Evolutionary conservation across 2,797 vertebrate species (phyloP).

Genomic region (Phalanger gymnotis): DNA sequence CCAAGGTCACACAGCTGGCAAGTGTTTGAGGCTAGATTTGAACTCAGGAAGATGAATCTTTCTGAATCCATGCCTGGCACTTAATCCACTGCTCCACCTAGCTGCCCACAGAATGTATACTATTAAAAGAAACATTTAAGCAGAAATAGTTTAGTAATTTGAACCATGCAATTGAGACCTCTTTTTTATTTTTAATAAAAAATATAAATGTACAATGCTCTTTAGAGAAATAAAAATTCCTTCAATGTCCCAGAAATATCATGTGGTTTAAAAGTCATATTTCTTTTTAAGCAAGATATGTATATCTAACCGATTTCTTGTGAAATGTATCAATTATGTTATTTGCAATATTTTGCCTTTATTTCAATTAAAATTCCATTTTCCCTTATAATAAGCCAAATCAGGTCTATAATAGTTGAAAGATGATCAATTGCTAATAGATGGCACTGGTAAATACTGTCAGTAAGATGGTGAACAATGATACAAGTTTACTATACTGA

Average conservation of each 20-base stretch:
- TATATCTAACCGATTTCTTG: constrained; percentile 65
- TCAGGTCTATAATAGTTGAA: constrained; percentile 57
- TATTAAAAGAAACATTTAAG: neutral
- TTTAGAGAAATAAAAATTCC: constrained; percentile 67
- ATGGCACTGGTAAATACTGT: constrained; percentile 47
- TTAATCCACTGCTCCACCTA: neutral
- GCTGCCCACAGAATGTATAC: neutral
- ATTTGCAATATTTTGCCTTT: constrained; percentile 54
- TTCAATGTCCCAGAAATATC: constrained; percentile 64
- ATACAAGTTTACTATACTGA: constrained; percentile 40
- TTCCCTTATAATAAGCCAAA: constrained; percentile 64
- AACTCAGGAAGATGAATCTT: neutral
- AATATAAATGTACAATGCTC: constrained; percentile 67
- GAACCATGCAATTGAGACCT: constrained; percentile 57
- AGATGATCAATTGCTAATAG: constrained; percentile 45
- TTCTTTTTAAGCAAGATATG: constrained; percentile 64
- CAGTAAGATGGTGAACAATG: constrained; percentile 36
- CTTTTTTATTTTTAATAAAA: constrained; percentile 74
- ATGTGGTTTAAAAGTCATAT: constrained; percentile 60
- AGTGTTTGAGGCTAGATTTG: constrained; percentile 1
- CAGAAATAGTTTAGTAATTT: neutral
- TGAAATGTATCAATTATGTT: constrained; percentile 56
- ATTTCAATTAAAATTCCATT: constrained; percentile 66
- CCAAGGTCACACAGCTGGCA: constrained; percentile 29
- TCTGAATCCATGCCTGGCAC: neutral